Evolutionary conservation across 2,113 vertebrate species (phyloP).

Genomic region (Panurus biarmicus): DNA sequence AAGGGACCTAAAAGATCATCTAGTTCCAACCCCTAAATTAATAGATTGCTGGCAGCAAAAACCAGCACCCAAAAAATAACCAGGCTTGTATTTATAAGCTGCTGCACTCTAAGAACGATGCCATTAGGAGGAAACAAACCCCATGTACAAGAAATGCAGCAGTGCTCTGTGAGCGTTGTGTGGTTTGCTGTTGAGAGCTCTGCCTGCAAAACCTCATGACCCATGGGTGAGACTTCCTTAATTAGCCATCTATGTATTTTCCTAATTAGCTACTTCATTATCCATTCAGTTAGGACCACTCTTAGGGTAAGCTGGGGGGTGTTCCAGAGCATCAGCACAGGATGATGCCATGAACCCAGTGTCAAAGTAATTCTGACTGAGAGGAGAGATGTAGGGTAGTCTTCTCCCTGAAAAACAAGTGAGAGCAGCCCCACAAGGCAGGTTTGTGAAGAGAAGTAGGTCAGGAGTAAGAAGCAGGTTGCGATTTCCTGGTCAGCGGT

Average conservation of each 20-base stretch:
- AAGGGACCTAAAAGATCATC: background rate
- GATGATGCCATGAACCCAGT: accelerated
- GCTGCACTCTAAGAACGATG: background rate
- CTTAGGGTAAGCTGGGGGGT: background rate
- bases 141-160: accelerated
- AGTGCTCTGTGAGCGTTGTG: background rate
- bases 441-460: slow-evolving; percentile 22
- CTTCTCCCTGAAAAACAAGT: background rate
- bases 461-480: background rate
- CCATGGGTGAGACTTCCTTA: background rate
- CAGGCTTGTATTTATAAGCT: background rate
- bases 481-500: background rate
- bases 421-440: background rate
- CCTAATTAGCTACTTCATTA: background rate
- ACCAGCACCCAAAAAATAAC: background rate
- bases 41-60: background rate
- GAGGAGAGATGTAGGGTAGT: background rate
- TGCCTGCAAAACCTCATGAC: background rate
- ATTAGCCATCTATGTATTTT: background rate
- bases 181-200: background rate
- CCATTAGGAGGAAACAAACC: background rate
- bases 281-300: background rate
- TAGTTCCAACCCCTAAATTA: background rate
- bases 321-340: background rate
- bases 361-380: background rate